Base-by-base conservation (phyloP, 2,113 vertebrate genomes). In the Sylvilagus bachmani region DNA sequence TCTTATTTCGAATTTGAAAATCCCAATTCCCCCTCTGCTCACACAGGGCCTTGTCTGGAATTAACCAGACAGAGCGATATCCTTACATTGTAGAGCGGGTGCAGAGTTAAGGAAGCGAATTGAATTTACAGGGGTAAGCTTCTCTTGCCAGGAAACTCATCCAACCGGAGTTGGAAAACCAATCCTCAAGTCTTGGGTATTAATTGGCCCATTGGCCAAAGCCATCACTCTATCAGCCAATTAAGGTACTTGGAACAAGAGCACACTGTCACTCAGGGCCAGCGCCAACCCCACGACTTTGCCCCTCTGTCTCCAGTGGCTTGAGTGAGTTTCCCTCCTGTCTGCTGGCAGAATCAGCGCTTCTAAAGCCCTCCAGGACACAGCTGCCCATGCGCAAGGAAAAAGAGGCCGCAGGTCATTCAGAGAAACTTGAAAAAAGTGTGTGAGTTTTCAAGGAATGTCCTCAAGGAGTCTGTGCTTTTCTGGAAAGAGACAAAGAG, bases 221-320 rank as follows among this genome's bases (percentile, higher is more conserved):
- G 82, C 95, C 93, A 91, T 98, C 96, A 95, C 73, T 95, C 97
- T 96, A 93, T 97, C 94, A 88, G 96, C 97, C 95, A 96, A 96
- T 97, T 96, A 90, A 5, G 19, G 94, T 73, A 94, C 69, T 96
- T 97, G 97, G 94, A 98, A 81, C 49, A 73, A 90, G 75, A 92
- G 70, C 93, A 10, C 29, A 58, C 70, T 96, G 77, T 89, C 97
- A 92, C 75, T 14, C 31, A n/a, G 84, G 96, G 96, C 98, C 97
- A 97, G 83, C 33, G 70, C 88, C 96, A 98, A 93, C 94, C 85
- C 91, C 81, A 8, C 55, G 94, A 51, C 79, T 94, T 91, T 96
- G 92, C 90, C 96, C 91, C 97, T 97, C 93, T 96, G 84, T 92
- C 92, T 97, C 97, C 83, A 94, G 95, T 93, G 89, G 69, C 73